A percentile compares a stretch with the other conserved stretches of the same genome.
Conservation (phyloP, 2,888 invertebrate genomes). For the Miltochrista miniata region DNA sequence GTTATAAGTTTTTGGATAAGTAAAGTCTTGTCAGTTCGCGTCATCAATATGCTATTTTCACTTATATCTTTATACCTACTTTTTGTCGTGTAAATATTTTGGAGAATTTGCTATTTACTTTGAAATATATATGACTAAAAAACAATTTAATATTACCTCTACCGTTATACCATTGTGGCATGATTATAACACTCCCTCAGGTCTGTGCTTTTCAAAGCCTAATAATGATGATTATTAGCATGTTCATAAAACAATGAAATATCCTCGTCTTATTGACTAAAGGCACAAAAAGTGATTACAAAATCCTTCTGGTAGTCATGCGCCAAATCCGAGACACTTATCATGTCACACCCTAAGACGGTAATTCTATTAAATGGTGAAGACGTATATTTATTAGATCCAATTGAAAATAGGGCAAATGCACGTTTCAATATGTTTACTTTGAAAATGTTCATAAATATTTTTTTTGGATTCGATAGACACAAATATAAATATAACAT, state of each 20-base stretch:
- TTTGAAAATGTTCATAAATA: constrained; percentile 16
- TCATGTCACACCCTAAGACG: constrained; percentile 31
- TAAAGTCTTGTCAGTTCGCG: no score
- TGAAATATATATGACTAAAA: no score
- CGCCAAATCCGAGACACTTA: constrained; percentile 29
- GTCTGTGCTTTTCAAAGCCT: no score
- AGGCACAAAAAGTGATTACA: constrained; percentile 15
- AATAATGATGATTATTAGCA: neutral
- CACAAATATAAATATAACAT: neutral
- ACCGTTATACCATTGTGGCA: no score
- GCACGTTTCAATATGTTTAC: constrained; percentile 34
- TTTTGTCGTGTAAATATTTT: no score
- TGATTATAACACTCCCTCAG: no score
- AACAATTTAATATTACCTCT: no score
- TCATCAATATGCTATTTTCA: no score
- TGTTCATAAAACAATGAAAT: neutral
- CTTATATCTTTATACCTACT: no score
- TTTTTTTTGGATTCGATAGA: constrained; percentile 5
- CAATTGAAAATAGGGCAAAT: constrained; percentile 30
- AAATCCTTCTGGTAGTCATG: constrained; percentile 8
- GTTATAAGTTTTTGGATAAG: no score
- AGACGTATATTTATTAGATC: constrained; percentile 36
- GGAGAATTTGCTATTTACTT: no score
- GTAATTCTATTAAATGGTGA: constrained; percentile 33
- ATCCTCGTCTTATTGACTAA: neutral